Evolutionary conservation across 2,113 vertebrate genomes (phyloP), one percentile per base, ranked within the genome.

Genomic region (Sylvilagus bachmani): DNA sequence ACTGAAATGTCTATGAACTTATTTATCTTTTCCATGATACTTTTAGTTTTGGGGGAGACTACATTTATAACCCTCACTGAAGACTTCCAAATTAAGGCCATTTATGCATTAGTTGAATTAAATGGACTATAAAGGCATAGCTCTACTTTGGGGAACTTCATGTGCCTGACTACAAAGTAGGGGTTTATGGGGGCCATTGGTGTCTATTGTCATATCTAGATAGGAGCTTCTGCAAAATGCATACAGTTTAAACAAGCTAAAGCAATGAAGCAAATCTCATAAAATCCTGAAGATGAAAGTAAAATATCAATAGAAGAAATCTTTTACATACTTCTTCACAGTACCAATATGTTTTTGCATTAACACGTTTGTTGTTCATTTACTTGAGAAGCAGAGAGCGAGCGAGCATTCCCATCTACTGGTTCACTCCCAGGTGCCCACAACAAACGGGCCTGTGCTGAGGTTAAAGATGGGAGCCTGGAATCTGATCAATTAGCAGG

Each of bases 251-350:
- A 93, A 82, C 6, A 86, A 38, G n/a, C 27, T 67, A 86, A 81
- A 82, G 10, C 36, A 82, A 8, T 21, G 73, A 90, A 89, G 24
- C 29, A 91, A 69, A 25, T 1, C 36, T 13, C 38, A 85, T 53
- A 55, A 82, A 74, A 77, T 87, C 77, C 78, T n/a, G 55, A 88
- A 84, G 67, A 53, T 38, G 74, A 69, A 64, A 27, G 53, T 58
- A 83, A 85, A 53, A 74, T 75, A 55, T 84, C 51, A 79, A 69
- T 61, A 86, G 64, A 93, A 96, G 64, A 83, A 79, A 38, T 8
- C 6, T 92, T 89, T 92, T 53, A 93, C 85, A 93, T 2, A 86
- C 66, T 29, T 86, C n/a, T 17, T 73, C 10, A 16, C 3, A 58
- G 24, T 25, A 82, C 53, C 24, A 87, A 64, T 13, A 22, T 25